These are phyloP conservation scores for Plusia festucae DNA, from an alignment of 2,888 invertebrate species.

Conservation along the genomic window DNA sequence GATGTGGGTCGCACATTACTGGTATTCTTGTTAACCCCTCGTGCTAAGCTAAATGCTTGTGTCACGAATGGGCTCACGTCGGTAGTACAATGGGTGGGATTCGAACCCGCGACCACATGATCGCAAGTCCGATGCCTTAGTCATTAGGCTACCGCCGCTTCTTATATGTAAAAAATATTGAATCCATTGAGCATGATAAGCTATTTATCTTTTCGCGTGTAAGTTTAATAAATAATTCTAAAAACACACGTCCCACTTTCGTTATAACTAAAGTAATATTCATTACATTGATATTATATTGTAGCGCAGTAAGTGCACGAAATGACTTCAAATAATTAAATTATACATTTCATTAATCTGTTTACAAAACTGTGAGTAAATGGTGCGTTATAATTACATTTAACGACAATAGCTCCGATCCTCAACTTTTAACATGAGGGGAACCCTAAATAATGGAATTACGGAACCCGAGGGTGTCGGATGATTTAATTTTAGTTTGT, in stretches of 20 bases:
- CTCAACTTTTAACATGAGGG: conserved; percentile 42
- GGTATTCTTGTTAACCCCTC: no score
- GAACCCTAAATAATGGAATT: conserved; percentile 73
- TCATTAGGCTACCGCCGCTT: no score
- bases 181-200: not conserved
- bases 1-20: no score
- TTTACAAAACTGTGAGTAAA: conserved; percentile 77
- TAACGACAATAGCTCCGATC: conserved; percentile 63
- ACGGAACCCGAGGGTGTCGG: conserved; percentile 66
- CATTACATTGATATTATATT: conserved; percentile 36
- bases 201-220: not conserved
- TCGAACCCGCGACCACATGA: no score
- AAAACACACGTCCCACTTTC: not conserved
- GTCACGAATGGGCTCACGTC: no score
- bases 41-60: no score
- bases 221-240: not conserved
- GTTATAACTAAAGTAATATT: conserved; percentile 39
- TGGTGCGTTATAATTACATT: conserved; percentile 78
- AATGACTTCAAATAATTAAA: conserved; percentile 45
- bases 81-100: no score
- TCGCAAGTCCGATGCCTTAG: no score
- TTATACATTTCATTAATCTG: conserved; percentile 70
- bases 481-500: conserved; percentile 76
- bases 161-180: no score
- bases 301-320: conserved; percentile 16